Evolutionary conservation across 2,888 invertebrate genomes (phyloP), one percentile per base, ranked within the genome.

Genomic region (Meta bourneti): DNA sequence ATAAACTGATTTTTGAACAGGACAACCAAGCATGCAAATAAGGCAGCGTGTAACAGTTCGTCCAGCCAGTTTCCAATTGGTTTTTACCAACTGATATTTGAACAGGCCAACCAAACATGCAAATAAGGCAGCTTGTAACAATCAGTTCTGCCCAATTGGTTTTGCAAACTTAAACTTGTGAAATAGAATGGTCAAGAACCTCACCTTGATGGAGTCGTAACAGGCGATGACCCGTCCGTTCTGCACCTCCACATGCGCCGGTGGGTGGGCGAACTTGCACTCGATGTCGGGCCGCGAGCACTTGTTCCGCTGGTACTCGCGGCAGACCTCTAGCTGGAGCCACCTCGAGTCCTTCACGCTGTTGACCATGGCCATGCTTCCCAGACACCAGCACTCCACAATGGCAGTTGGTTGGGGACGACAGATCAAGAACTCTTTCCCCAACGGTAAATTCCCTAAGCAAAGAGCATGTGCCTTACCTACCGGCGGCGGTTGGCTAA

Each of bases 141-240:
- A 4, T 34, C 34, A 1, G 34, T 34, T 34, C 34, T 34, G 34
- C 34, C 34, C n/a, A 34, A 34, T 34, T 4, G 34, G 34, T 34
- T 34, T 34, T 4, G 34, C 4, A 1, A 34, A 34, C 34, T 34
- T 34, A 34, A 34, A 34, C 34, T 34, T 34, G 34, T 34, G 34
- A 34, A 34, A 34, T 34, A 34, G 34, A 34, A 34, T 34, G 34
- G 34, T 34, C 34, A 34, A 34, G 48, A 7, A 20, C 7, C 97
- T 96, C 96, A 99, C 99, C 99, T 99, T 99, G 96, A 99, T 99
- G 96, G 99, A 99, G 96, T 99, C 99, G 97, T 99, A 99, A 96
- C 99, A 99, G 95, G 99, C 99, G 95, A 99, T 99, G 95, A 99
- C 99, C 95, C 99, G 97, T 95, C 99, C 99, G 96, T 99, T 99